Conservation (phyloP, 2,888 invertebrate genomes). For the Drosophila yooni region DNA sequence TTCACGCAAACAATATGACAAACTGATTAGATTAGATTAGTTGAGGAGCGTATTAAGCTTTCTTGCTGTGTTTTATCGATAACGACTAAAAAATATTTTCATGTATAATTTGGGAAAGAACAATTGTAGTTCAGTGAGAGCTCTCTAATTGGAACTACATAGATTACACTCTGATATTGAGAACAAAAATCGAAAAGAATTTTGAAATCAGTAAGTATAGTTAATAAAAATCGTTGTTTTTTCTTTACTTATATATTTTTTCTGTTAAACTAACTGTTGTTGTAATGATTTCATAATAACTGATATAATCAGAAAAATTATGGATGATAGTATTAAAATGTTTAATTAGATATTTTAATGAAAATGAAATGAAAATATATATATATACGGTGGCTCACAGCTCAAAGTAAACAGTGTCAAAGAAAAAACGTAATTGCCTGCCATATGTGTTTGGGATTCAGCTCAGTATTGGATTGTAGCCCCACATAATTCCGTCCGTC, state of each 20-base stretch:
- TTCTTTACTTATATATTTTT: neutral
- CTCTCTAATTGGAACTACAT: neutral
- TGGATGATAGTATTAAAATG: neutral
- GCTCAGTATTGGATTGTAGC: too few species aligned
- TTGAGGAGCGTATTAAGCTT: slow-evolving; percentile 19
- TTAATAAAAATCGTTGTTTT: neutral
- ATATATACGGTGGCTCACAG: too few species aligned
- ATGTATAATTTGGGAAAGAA: neutral
- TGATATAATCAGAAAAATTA: neutral
- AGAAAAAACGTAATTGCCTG: too few species aligned
- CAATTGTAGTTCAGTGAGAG: neutral
- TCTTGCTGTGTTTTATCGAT: slow-evolving; percentile 25
- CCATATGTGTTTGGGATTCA: too few species aligned
- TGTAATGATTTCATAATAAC: neutral
- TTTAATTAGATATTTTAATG: neutral
- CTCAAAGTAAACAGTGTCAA: too few species aligned
- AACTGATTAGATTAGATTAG: slow-evolving; percentile 34
- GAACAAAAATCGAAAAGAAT: neutral
- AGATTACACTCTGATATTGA: neutral
- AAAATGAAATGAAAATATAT: too few species aligned
- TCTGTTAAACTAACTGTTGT: neutral
- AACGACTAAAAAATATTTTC: neutral
- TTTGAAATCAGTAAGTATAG: neutral
- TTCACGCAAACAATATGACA: neutral
- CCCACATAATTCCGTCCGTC: too few species aligned